Evolutionary conservation across 1,140 invertebrate genomes (phyloP), one percentile per base, ranked within the genome.

Genomic region (Drosophila lacteicornis): DNA sequence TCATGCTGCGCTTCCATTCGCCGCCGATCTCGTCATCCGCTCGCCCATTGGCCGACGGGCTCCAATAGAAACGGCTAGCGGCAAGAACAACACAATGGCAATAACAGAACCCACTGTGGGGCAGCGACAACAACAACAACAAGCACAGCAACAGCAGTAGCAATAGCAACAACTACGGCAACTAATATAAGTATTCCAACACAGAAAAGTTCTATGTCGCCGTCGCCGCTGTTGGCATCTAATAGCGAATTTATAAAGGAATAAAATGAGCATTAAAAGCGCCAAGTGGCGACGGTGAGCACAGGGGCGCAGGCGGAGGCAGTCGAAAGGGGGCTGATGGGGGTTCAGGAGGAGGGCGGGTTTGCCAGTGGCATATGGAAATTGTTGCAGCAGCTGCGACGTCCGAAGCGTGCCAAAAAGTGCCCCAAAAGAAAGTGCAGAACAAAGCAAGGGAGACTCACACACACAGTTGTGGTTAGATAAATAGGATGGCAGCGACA

Each of bases 161-260:
- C 30, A 53, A 55, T 55, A 56, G 53, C 70, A 66, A 55, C 81
- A 55, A 49, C 69, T 63, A 51, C 57, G 49, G 50, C 59, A 57
- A 61, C 71, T 66, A 82, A 69, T 71, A 82, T 59, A 53, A 60
- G 75, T 82, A 65, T 68, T 80, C 61, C 61, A 76, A 73, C 62
- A 65, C 70, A 66, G 47, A 75, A 85, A 87, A 77, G 81, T 87
- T 87, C 84, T 87, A 83, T 88, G 84, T 83, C 83, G 83, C 76
- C 70, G 83, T 60, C 45, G 66, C 7, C 63, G 79, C 76, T 70
- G 75, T 80, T 82, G 80, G 85, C 84, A 71, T 81, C 85, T 84
- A 87, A 87, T 84, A 78, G 69, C 62, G 77, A 88, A 71, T 90
- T 84, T 84, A 84, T 88, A 78, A 88, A 88, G 81, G 84, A 88